These are phyloP conservation scores for Morpho helenor DNA, from an alignment of 2,888 invertebrate species.

Conservation along the genomic window DNA sequence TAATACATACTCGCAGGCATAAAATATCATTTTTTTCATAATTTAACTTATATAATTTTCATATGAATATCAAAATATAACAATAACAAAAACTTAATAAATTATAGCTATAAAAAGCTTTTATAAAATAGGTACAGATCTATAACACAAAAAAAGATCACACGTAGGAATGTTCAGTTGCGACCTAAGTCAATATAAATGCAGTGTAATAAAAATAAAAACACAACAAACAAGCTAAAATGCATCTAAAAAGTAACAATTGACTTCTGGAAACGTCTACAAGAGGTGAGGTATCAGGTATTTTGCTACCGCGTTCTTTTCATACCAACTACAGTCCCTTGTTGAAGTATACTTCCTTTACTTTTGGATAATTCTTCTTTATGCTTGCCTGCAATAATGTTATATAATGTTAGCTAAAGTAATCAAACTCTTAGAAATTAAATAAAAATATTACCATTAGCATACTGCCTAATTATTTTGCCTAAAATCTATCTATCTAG, in stretches of 20 bases:
- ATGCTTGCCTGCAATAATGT: slow-evolving; percentile 72
- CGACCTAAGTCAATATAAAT: slow-evolving; percentile 7
- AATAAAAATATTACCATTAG: too few species aligned
- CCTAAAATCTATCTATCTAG: too few species aligned
- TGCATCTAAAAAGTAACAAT: slow-evolving; percentile 8
- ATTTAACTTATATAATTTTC: too few species aligned
- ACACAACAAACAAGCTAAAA: background rate
- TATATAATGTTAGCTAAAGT: too few species aligned
- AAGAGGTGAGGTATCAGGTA: slow-evolving; percentile 1
- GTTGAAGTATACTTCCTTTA: slow-evolving; percentile 89
- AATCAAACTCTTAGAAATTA: too few species aligned
- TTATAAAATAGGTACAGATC: slow-evolving; percentile 17
- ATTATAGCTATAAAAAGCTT: slow-evolving; percentile 3
- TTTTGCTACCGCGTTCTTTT: background rate
- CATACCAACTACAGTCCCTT: slow-evolving; percentile 86
- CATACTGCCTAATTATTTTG: too few species aligned
- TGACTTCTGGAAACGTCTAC: background rate
- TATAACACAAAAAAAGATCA: slow-evolving; percentile 16
- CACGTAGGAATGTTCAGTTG: slow-evolving; percentile 21
- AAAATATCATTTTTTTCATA: too few species aligned
- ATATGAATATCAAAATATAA: background rate
- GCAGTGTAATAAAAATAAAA: background rate
- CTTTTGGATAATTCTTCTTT: slow-evolving; percentile 76
- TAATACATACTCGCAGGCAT: too few species aligned
- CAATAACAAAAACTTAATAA: background rate